phyloP scores from a whole-genome alignment of 1,140 invertebrate genomes.

The Meteorus sp. region DNA sequence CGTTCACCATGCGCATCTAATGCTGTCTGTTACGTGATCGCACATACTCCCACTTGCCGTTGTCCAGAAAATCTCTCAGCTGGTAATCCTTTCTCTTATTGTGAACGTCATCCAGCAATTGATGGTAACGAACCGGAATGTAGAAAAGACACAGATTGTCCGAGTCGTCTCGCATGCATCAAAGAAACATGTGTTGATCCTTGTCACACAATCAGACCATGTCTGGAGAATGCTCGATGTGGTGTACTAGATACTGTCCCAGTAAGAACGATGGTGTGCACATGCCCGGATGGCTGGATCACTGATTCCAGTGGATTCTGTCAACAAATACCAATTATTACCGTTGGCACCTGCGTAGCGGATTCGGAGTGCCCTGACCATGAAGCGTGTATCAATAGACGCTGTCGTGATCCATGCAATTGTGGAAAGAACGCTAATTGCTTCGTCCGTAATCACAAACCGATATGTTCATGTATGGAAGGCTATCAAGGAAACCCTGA shows the following conservation, averaged over 20 bases:
- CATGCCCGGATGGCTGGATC: constrained; percentile 80
- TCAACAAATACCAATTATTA: constrained; percentile 52
- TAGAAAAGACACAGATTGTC: constrained; percentile 75
- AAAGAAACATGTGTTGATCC: constrained; percentile 78
- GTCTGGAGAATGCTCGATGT: constrained; percentile 71
- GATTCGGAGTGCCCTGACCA: constrained; percentile 77
- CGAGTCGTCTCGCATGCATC: constrained; percentile 78
- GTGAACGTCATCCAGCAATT: constrained; percentile 61
- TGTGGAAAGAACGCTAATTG: constrained; percentile 85
- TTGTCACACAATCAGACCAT: constrained; percentile 73
- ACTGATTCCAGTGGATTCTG: constrained; percentile 77
- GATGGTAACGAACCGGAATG: constrained; percentile 70
- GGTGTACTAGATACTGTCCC: constrained; percentile 79
- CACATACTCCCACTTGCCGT: constrained; percentile 74
- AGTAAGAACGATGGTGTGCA: constrained; percentile 81
- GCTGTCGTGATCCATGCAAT: constrained; percentile 84
- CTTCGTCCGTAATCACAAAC: constrained; percentile 78
- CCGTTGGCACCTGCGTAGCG: constrained; percentile 69
- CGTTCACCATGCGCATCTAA: constrained; percentile 75
- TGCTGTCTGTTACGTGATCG: constrained; percentile 75
- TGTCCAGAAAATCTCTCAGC: constrained; percentile 74
- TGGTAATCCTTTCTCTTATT: constrained; percentile 79
- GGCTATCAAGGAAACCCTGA: constrained; percentile 86
- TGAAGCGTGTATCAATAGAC: constrained; percentile 81
- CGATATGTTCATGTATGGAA: constrained; percentile 80